A percentile compares a stretch with the other conserved stretches of the same genome.
Conservation (phyloP, 2,888 invertebrate genomes). For the Sinopyrophorus schimmeli region DNA sequence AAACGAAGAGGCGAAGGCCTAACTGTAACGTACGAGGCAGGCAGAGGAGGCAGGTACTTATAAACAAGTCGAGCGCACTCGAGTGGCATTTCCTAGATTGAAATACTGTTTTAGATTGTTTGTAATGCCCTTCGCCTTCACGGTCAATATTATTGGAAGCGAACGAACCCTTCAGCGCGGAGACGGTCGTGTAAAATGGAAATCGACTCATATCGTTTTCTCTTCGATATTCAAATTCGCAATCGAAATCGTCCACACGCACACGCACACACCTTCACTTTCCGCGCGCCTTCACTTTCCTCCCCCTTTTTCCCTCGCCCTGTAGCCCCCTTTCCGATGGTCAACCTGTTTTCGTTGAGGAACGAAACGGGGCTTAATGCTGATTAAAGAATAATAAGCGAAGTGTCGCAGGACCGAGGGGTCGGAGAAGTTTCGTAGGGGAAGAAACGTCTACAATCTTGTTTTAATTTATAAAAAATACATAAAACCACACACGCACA, state of each 20-base stretch:
- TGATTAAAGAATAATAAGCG: constrained; percentile 31
- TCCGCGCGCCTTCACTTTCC: neutral
- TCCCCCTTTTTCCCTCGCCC: neutral
- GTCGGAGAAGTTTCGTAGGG: too few species aligned
- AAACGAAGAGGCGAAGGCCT: too few species aligned
- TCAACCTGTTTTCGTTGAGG: constrained; percentile 23
- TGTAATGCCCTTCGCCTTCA: constrained; percentile 38
- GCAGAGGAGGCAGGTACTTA: constrained; percentile 30
- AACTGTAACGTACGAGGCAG: constrained; percentile 30
- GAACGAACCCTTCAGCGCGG: constrained; percentile 30
- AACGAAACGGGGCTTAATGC: constrained; percentile 27
- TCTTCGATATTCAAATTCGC: constrained; percentile 21
- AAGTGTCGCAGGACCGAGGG: constrained; percentile 22
- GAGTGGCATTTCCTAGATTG: constrained; percentile 44
- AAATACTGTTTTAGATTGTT: constrained; percentile 45
- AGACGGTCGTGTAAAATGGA: constrained; percentile 31
- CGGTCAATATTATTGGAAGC: constrained; percentile 33
- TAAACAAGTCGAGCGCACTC: constrained; percentile 42
- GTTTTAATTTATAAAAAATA: too few species aligned
- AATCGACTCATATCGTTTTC: constrained; percentile 27
- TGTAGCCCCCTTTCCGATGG: neutral
- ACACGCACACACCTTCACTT: constrained; percentile 6
- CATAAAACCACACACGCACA: too few species aligned
- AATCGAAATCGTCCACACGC: constrained; percentile 9
- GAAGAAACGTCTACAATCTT: too few species aligned